A percentile compares a stretch with the other conserved stretches of the same genome.
Conservation (phyloP, 2,797 vertebrate genomes). For the Harpagifer antarcticus region DNA sequence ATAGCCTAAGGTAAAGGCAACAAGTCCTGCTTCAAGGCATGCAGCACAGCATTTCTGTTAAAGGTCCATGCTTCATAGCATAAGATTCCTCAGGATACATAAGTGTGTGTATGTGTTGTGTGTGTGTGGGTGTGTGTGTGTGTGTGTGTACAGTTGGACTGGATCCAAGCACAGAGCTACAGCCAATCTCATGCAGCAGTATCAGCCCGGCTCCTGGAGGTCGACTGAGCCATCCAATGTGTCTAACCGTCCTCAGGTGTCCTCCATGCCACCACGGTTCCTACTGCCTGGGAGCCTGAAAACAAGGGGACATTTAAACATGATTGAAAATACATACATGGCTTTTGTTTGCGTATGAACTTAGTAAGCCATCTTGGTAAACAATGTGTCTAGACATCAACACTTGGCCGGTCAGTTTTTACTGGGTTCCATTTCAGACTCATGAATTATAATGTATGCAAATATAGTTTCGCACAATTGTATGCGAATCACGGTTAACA, state of each 20-base stretch:
- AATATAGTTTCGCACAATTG: background rate
- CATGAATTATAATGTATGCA: no score
- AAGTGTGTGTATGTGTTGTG: conserved; percentile 1
- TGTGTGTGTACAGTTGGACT: conserved; percentile 37
- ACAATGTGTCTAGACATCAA: conserved; percentile 33
- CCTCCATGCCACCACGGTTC: conserved; percentile 66
- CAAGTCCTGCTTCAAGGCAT: conserved; percentile 60
- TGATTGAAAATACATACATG: conserved; percentile 18
- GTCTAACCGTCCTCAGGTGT: conserved; percentile 67
- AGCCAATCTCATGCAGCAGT: conserved; percentile 56
- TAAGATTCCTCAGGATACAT: conserved; percentile 50
- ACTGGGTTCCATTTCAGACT: background rate
- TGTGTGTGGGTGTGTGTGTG: no score
- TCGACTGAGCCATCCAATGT: conserved; percentile 57
- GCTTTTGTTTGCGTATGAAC: background rate
- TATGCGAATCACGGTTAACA: background rate
- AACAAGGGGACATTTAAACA: conserved; percentile 33
- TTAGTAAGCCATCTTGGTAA: conserved; percentile 12
- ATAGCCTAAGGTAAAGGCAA: conserved; percentile 49
- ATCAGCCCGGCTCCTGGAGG: conserved; percentile 55
- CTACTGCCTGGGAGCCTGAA: conserved; percentile 50
- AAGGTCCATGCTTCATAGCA: conserved; percentile 61
- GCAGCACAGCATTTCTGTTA: conserved; percentile 66
- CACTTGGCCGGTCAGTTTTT: conserved; percentile 22
- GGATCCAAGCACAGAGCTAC: conserved; percentile 51